Conservation (phyloP, 2,797 vertebrate species). For the Euphonia xanthogaster region DNA sequence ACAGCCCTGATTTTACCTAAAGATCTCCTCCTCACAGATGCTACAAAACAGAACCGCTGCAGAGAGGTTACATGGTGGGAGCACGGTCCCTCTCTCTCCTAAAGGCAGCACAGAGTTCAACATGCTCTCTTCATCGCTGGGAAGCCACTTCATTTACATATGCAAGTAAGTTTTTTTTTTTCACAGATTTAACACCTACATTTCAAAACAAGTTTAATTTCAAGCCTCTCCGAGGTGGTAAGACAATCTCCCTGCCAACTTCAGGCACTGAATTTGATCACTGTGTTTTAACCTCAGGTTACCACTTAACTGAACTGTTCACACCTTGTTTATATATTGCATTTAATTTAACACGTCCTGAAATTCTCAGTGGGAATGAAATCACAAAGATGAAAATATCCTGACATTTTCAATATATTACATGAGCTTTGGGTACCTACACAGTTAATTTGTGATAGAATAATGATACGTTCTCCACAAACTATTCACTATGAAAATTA, state of each 20-base stretch:
- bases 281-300: background rate
- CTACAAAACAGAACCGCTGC: background rate
- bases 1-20: background rate
- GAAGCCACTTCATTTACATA: background rate
- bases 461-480: background rate
- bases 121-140: background rate
- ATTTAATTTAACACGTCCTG: slow-evolving; percentile 19
- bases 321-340: slow-evolving; percentile 5
- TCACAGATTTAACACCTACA: slow-evolving; percentile 10
- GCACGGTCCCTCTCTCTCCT: rapidly evolving
- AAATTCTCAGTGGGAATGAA: slow-evolving; percentile 1
- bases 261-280: background rate
- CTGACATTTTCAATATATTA: background rate
- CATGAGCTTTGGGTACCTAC: background rate
- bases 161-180: background rate
- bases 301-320: slow-evolving; percentile 25
- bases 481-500: background rate
- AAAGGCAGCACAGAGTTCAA: background rate
- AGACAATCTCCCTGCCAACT: background rate
- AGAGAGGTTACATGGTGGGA: background rate
- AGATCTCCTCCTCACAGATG: background rate
- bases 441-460: background rate
- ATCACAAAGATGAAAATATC: slow-evolving; percentile 19
- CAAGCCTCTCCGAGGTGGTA: background rate
- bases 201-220: slow-evolving; percentile 43